These are phyloP conservation scores for Chironomus tepperi DNA, from an alignment of 1,140 invertebrate species.

Conservation along the genomic window DNA sequence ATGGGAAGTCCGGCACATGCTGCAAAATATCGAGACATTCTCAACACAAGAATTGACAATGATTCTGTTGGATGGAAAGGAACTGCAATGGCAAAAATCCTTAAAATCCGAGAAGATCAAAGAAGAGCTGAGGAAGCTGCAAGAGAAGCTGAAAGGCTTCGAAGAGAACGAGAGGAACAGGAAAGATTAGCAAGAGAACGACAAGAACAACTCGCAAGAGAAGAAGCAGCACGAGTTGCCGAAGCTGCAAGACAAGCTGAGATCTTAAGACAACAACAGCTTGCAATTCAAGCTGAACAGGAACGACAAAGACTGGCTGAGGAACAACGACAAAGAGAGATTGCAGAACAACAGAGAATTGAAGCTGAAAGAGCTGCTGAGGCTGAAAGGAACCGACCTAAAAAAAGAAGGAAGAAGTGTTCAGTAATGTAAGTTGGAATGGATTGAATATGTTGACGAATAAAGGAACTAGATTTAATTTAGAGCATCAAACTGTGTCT, in stretches of 20 bases:
- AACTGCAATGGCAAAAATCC: neutral
- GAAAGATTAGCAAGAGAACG: constrained; percentile 16
- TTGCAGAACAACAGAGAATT: constrained; percentile 12
- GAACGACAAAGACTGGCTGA: constrained; percentile 1
- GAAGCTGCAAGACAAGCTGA: constrained; percentile 4
- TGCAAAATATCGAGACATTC: neutral
- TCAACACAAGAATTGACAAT: neutral
- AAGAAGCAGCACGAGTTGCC: neutral
- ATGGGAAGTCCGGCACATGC: neutral
- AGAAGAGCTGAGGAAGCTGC: neutral
- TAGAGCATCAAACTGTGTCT: neutral
- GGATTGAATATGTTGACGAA: too few relatives aligned
- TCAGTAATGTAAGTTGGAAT: too few relatives aligned
- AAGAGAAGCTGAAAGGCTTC: neutral
- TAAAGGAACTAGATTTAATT: neutral
- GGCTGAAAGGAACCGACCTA: too few relatives aligned
- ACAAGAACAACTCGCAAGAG: neutral
- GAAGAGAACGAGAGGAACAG: neutral
- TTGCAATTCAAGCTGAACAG: neutral
- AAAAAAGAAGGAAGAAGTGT: too few relatives aligned
- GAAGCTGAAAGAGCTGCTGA: neutral
- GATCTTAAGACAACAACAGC: neutral
- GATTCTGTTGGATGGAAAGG: constrained; percentile 4
- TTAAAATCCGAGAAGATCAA: neutral
- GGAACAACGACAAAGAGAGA: neutral